Conservation (phyloP, 1,140 invertebrate species). For the Asobara japonica region DNA sequence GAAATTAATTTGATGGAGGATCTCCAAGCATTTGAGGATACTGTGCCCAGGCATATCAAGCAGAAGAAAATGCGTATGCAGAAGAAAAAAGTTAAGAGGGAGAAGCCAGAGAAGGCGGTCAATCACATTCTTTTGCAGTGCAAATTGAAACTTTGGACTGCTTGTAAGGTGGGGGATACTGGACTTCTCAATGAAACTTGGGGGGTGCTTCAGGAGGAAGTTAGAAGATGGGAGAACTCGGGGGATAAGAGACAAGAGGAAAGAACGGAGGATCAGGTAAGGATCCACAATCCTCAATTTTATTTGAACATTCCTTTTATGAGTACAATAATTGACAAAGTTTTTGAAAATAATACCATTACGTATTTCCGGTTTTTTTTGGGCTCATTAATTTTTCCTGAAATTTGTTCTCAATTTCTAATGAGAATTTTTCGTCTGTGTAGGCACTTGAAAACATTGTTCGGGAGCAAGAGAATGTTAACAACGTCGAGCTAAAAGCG, state of each 20-base stretch:
- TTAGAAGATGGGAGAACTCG: constrained; percentile 38
- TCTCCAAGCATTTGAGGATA: constrained; percentile 66
- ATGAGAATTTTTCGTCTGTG: no score
- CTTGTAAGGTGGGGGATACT: constrained; percentile 53
- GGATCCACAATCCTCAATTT: no score
- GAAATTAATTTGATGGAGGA: constrained; percentile 64
- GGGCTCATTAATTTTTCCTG: no score
- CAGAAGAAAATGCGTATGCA: constrained; percentile 56
- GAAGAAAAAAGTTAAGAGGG: constrained; percentile 64
- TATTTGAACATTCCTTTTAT: no score
- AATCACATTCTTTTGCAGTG: constrained; percentile 13
- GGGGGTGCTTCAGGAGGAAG: constrained; percentile 42
- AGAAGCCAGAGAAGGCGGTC: constrained; percentile 43
- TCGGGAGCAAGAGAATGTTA: constrained; percentile 34
- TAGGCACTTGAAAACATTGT: no score
- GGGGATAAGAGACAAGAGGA: constrained; percentile 33
- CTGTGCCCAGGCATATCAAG: constrained; percentile 58
- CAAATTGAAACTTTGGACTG: constrained; percentile 53
- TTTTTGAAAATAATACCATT: no score
- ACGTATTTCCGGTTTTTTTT: no score
- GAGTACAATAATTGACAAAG: no score
- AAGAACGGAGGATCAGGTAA: no score
- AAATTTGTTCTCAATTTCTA: no score
- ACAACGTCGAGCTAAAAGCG: constrained; percentile 40
- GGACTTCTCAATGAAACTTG: constrained; percentile 47